These are phyloP conservation scores for Momotus momota DNA, from an alignment of 2,797 vertebrate species.

Conservation along the genomic window DNA sequence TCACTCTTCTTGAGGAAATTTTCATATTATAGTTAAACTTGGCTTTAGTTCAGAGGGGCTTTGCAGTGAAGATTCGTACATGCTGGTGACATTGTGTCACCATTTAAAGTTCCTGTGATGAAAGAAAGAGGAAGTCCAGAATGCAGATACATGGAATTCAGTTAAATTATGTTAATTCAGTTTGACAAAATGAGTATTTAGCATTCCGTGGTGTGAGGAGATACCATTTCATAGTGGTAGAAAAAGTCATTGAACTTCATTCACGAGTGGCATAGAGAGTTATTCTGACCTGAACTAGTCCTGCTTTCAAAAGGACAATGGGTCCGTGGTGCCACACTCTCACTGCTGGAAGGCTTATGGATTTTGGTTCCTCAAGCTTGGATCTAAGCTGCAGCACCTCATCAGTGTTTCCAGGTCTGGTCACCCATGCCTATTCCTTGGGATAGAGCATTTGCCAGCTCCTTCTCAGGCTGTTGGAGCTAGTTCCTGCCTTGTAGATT, in stretches of 20 bases:
- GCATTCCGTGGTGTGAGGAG: neutral
- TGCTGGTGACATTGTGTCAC: neutral
- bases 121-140: neutral
- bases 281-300: neutral
- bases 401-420: neutral
- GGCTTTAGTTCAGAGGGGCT: neutral
- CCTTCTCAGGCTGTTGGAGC: neutral
- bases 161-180: neutral
- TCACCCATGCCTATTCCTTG: neutral
- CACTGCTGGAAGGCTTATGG: neutral
- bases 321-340: accelerated
- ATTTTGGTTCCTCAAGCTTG: neutral
- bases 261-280: accelerated
- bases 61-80: neutral
- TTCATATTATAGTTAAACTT: neutral
- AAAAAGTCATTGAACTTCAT: neutral
- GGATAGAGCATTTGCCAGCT: neutral
- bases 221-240: neutral
- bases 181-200: neutral
- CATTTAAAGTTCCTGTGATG: neutral
- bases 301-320: neutral
- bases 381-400: neutral
- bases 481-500: neutral
- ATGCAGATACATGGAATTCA: neutral
- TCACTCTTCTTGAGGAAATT: neutral